Percentiles rank a stretch among this genome's conserved stretches.
These are phyloP conservation scores for Drosophila buzzatii DNA, from an alignment of 2,888 invertebrate genomes.

Conservation along the genomic window DNA sequence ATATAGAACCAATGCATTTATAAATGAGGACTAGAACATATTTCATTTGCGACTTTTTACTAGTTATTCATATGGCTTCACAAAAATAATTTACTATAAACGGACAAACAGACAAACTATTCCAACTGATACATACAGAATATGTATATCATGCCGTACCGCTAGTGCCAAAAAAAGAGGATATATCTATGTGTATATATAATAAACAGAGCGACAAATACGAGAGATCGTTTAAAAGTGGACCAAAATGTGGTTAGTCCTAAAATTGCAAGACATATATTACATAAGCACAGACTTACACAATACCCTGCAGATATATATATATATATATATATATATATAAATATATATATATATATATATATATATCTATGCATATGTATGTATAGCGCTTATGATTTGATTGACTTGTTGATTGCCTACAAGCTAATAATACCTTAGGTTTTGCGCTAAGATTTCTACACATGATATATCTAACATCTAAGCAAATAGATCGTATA, in stretches of 20 bases:
- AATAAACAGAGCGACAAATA: constrained; percentile 68
- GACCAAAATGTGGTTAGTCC: constrained; percentile 50
- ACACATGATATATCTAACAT: constrained; percentile 45
- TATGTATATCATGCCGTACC: constrained; percentile 47
- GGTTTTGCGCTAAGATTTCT: constrained; percentile 77
- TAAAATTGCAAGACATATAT: constrained; percentile 65
- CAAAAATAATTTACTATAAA: not conserved
- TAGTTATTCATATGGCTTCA: constrained; percentile 29
- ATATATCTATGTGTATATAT: constrained; percentile 36
- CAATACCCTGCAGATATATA: constrained; percentile 11
- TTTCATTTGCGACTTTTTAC: constrained; percentile 41
- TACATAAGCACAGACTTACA: constrained; percentile 41
- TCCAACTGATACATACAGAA: constrained; percentile 1
- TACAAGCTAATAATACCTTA: constrained; percentile 83
- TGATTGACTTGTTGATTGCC: constrained; percentile 76
- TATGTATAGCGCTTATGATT: constrained; percentile 58
- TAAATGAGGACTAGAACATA: constrained; percentile 60
- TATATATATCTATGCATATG: constrained; percentile 30
- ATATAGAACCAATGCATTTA: constrained; percentile 4
- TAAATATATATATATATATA: constrained; percentile 11
- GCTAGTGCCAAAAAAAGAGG: constrained; percentile 30
- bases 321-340: constrained; percentile 13
- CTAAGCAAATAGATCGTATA: constrained; percentile 33
- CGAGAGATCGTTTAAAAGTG: constrained; percentile 73
- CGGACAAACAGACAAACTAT: constrained; percentile 33